Percentiles rank a stretch among this genome's conserved stretches.
Evolutionary conservation across 2,888 invertebrate genomes (phyloP).

Genomic region (Dryadula phaetusa): DNA sequence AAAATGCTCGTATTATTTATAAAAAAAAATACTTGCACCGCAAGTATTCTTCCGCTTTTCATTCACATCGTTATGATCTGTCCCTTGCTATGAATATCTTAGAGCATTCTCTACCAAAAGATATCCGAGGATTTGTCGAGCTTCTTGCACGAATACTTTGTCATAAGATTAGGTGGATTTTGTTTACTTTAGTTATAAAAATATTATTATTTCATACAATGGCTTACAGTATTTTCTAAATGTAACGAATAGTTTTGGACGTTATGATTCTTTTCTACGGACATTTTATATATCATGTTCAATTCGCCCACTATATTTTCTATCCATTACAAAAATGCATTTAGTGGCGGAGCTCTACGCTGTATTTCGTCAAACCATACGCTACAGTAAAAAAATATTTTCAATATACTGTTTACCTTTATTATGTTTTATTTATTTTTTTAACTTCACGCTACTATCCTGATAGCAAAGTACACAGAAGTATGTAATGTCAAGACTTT

Average conservation of each 20-base stretch:
- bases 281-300: too few species aligned
- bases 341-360: too few species aligned
- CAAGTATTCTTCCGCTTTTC: constrained; percentile 17
- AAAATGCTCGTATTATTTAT: neutral
- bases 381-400: too few species aligned
- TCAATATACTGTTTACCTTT: too few species aligned
- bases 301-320: too few species aligned
- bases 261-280: too few species aligned
- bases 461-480: too few species aligned
- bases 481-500: too few species aligned
- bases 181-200: constrained; percentile 22
- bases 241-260: neutral
- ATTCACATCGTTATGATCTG: constrained; percentile 27
- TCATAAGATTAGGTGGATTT: constrained; percentile 31
- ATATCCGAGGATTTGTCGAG: constrained; percentile 29
- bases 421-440: too few species aligned
- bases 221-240: neutral
- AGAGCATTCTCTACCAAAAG: constrained; percentile 19
- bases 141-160: constrained; percentile 30
- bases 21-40: neutral
- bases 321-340: too few species aligned
- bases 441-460: too few species aligned
- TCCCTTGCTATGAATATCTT: constrained; percentile 29
- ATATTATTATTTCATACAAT: constrained; percentile 15
- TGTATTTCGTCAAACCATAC: too few species aligned